Conservation (phyloP, 2,113 vertebrate genomes). For the Corythornis vintsioides region DNA sequence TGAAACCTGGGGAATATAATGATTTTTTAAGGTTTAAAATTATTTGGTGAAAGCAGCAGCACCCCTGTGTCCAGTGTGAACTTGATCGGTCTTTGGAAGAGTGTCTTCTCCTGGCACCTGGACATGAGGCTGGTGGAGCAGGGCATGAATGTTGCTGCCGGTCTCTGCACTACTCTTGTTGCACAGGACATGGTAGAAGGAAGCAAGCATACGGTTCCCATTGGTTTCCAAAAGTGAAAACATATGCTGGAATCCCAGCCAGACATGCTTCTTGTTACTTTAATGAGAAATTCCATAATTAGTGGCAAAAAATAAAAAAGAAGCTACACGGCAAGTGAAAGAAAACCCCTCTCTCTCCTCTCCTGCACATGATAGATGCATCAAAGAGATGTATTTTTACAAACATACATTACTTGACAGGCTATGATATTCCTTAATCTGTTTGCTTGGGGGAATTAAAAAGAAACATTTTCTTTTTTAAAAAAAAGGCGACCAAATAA, state of each 20-base stretch:
- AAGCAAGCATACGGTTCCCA: slow-evolving; percentile 34
- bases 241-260: slow-evolving; percentile 24
- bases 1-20: background rate
- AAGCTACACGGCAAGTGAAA: background rate
- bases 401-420: background rate
- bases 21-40: background rate
- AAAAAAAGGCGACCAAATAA: background rate
- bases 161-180: background rate
- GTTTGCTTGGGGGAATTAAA: background rate
- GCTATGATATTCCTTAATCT: background rate
- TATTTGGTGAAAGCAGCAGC: rapidly evolving
- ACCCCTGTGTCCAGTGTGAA: rapidly evolving
- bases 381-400: slow-evolving; percentile 38
- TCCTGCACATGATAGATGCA: background rate
- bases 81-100: background rate
- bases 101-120: rapidly evolving
- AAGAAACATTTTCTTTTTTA: background rate
- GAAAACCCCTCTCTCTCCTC: background rate
- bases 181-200: background rate
- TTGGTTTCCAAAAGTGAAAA: slow-evolving; percentile 54
- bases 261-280: slow-evolving; percentile 45
- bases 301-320: slow-evolving; percentile 39
- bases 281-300: slow-evolving; percentile 66
- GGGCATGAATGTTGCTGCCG: background rate
- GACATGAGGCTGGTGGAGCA: background rate